Evolutionary conservation across 2,797 vertebrate species (phyloP), one percentile per base, ranked within the genome.

Genomic region (Pelobates cultripes): DNA sequence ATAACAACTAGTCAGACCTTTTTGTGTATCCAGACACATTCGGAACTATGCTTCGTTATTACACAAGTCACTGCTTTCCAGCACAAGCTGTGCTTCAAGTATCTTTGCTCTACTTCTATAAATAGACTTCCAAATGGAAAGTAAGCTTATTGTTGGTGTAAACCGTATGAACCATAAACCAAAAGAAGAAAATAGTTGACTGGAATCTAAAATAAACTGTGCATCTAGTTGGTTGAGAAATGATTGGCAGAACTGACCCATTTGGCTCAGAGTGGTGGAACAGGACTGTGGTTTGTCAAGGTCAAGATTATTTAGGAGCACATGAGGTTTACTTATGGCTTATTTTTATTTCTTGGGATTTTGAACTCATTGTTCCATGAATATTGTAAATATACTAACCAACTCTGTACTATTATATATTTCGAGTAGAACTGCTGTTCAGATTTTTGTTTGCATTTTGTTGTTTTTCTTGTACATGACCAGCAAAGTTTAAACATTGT

Each of bases 201-300:
- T 83, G 82, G 82, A 79, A 83, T 41, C 60, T 76, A 72, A 53
- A 84, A 80, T 81, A 79, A 69, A 84, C 64, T 83, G 28, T 66
- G 64, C 45, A 42, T 55, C 66, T 70, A 14, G 7, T 66, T 84
- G 51, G 72, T 75, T 55, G 43, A 71, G 77, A 79, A 79, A 78
- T 70, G 13, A 66, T 13, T 28, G 63, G 10, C 73, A 28, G 67
- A 41, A 67, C 41, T 83, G 76, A 28, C 53, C 81, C 77, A 78
- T 40, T 83, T 78, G 81, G 81, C 81, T 43, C 53, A 12, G 17
- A 10, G 5, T 70, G 0, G 57, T 70, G 42, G 55, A 83, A 83
- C 64, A 79, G 41, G 66, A 14, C 45, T 79, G 77, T 71, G 81
- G 81, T 83, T 79, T 74, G 40, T 75, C 7, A 79, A 75, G 55